Evolutionary conservation across 2,113 vertebrate species (phyloP), one percentile per base, ranked within the genome.

Genomic region (Strix aluco): DNA sequence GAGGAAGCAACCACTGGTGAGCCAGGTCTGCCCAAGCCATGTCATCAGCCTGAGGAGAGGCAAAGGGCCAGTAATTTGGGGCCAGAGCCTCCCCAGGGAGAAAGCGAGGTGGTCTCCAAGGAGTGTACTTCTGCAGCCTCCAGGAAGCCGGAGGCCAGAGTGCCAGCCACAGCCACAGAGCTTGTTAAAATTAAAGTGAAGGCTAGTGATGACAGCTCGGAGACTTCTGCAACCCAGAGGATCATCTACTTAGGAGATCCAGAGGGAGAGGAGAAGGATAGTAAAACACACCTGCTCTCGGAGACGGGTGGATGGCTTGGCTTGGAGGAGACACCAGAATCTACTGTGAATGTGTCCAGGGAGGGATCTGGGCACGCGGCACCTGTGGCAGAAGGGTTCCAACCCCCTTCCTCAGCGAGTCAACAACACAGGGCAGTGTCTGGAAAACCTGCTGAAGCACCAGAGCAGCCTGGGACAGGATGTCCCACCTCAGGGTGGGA

Each of bases 211-310:
- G 96, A 98, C 38, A 95, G 94, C 2, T 93, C 82, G 4, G 96
- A 96, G 83, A 97, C 95, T 92, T 98, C 96, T 61, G 91, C 95
- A 5, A 97, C 98, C 40, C 97, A 97, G 90, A 98, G 98, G 86
- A 98, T 98, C 90, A 97, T 98, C 59, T 98, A 97, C 85, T 91
- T 98, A 67, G 98, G 96, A 91, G 96, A 95, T 22, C 75, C 70
- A 88, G 98, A 97, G 67, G 97, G 38, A 90, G 96, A 97, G 46
- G 77, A 95, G 85, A 96, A 96, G 88, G 94, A 95, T 42, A 72
- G 62, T 63, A 93, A 90, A 80, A 65, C 44, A 7, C 61, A 66
- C 21, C 77, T 63, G 22, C 55, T 75, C 15, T 79, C 17, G 2
- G 93, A 96, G 44, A 38, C 90, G 36, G 72, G 16, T 74, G 90